Conservation (phyloP, 2,888 invertebrate species). For the Acrobasis suavella region DNA sequence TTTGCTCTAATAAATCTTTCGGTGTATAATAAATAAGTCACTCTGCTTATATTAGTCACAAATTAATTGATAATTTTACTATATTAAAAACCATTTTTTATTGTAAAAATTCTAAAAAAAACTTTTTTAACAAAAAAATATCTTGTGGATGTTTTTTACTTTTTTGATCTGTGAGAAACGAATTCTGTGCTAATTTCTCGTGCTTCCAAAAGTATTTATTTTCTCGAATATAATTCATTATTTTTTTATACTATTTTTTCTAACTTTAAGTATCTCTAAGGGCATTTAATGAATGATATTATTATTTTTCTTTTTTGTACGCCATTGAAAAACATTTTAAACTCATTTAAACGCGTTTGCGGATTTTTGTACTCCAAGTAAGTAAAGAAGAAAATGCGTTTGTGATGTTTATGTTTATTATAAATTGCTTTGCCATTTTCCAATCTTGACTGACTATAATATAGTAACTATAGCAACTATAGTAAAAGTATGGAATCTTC, state of each 20-base stretch:
- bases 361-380: too few species aligned
- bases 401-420: background rate
- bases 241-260: constrained; percentile 11
- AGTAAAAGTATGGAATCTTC: too few species aligned
- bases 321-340: background rate
- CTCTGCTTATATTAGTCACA: too few species aligned
- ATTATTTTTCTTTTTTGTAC: background rate
- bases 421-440: background rate
- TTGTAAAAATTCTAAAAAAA: too few species aligned
- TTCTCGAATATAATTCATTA: constrained; percentile 14
- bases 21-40: too few species aligned
- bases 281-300: constrained; percentile 10
- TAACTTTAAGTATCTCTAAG: constrained; percentile 9
- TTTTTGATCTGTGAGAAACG: background rate
- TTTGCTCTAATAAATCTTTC: too few species aligned
- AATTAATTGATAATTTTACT: too few species aligned
- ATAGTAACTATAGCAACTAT: background rate
- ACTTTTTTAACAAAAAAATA: too few species aligned
- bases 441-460: constrained; percentile 1
- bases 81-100: too few species aligned
- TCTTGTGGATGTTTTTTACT: background rate
- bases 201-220: constrained; percentile 15
- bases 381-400: too few species aligned
- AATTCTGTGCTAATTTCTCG: background rate
- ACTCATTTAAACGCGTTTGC: too few species aligned